These are phyloP conservation scores for Mormyrus iriodes DNA, from an alignment of 2,113 vertebrate species.

Conservation along the genomic window DNA sequence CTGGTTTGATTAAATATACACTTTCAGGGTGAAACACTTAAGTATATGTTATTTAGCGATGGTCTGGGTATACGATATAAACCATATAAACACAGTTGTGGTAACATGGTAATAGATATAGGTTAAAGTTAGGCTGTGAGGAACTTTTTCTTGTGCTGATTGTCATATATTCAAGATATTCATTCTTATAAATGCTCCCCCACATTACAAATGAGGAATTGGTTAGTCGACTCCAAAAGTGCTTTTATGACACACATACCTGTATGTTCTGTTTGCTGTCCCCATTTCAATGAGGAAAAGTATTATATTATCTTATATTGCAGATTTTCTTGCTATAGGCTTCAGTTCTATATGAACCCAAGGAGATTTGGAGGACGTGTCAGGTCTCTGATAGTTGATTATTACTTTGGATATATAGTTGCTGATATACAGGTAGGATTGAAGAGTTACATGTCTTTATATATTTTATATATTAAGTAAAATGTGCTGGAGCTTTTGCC, in stretches of 20 bases:
- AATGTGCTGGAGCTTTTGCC: background rate
- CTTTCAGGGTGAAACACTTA: background rate
- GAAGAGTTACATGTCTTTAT: background rate
- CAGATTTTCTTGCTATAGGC: background rate
- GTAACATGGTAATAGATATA: background rate
- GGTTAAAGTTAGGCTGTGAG: background rate
- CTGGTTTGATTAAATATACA: background rate
- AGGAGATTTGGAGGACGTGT: conserved; percentile 4
- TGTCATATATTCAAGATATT: background rate
- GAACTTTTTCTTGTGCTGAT: background rate
- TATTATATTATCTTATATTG: background rate
- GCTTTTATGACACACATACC: background rate
- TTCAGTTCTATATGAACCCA: background rate
- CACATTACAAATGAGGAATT: background rate
- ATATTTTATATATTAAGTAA: background rate
- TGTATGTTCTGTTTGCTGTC: background rate
- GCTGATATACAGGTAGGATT: background rate
- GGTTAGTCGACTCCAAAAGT: background rate
- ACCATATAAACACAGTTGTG: background rate
- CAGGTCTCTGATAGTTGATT: background rate
- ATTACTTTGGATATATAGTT: background rate
- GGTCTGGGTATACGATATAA: too few relatives aligned
- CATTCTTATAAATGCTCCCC: background rate
- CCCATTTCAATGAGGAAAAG: background rate
- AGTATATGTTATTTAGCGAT: background rate